Evolutionary conservation across 2,113 vertebrate genomes (phyloP).

Genomic region (Stegostoma tigrinum): DNA sequence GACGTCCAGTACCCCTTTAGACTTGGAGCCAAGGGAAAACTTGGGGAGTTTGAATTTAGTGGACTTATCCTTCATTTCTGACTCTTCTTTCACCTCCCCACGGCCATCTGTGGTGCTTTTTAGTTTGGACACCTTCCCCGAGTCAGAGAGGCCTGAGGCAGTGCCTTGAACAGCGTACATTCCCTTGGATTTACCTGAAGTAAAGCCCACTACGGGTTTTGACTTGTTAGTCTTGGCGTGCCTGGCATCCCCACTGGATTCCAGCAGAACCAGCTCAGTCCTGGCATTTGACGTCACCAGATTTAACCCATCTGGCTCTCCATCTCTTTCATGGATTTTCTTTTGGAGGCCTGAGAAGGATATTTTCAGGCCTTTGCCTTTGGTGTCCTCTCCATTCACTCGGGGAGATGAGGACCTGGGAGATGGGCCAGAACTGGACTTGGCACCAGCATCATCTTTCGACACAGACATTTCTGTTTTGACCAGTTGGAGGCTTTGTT

Average conservation of each 20-base stretch:
- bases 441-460: constrained; percentile 34
- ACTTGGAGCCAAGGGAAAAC: constrained; percentile 63
- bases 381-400: background rate
- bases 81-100: constrained; percentile 25
- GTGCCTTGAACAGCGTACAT: constrained; percentile 45
- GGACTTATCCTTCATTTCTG: constrained; percentile 50
- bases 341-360: constrained; percentile 49
- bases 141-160: background rate
- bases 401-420: background rate
- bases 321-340: constrained; percentile 41
- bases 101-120: background rate
- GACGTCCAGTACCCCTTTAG: constrained; percentile 56
- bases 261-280: constrained; percentile 49
- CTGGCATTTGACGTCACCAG: constrained; percentile 57
- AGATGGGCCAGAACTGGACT: background rate
- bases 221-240: constrained; percentile 49
- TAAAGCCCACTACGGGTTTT: constrained; percentile 48
- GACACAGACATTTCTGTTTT: constrained; percentile 43
- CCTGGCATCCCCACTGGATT: constrained; percentile 46
- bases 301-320: constrained; percentile 35
- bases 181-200: constrained; percentile 46
- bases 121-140: background rate
- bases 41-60: constrained; percentile 69
- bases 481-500: constrained; percentile 45
- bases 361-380: constrained; percentile 49